A percentile compares a stretch with the other conserved stretches of the same genome.
phyloP scores from a whole-genome alignment of 2,113 vertebrate species.

The Trematomus loennbergii region DNA sequence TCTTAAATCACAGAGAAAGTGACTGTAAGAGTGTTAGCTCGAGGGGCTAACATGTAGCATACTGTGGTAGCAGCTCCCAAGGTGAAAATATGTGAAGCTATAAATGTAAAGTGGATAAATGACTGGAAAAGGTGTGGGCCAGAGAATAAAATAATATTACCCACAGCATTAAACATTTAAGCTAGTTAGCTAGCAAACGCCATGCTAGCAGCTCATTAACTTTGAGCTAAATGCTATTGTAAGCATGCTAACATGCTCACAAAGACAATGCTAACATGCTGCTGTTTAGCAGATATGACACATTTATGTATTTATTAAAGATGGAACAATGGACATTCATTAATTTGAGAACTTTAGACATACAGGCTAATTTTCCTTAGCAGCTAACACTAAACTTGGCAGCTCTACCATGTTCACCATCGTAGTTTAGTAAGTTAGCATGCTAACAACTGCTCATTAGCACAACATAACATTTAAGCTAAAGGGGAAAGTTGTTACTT shows the following conservation, averaged over 20 bases:
- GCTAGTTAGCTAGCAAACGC: neutral
- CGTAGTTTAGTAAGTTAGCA: neutral
- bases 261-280: neutral
- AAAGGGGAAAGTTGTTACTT: neutral
- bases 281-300: neutral
- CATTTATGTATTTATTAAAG: too few relatives aligned
- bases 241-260: slow-evolving; percentile 1
- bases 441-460: neutral
- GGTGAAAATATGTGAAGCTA: neutral
- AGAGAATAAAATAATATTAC: neutral
- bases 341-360: too few relatives aligned
- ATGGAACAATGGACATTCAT: too few relatives aligned
- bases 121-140: neutral
- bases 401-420: neutral
- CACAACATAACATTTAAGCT: neutral
- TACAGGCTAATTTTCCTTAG: too few relatives aligned
- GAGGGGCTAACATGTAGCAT: neutral
- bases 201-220: neutral
- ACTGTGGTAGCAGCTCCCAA: neutral
- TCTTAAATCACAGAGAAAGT: neutral
- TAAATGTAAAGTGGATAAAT: slow-evolving; percentile 1
- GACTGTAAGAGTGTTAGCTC: neutral
- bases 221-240: neutral
- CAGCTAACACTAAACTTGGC: too few relatives aligned
- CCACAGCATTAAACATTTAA: neutral